Evolutionary conservation across 2,888 invertebrate species (phyloP).

Genomic region (Drosophila yooni): DNA sequence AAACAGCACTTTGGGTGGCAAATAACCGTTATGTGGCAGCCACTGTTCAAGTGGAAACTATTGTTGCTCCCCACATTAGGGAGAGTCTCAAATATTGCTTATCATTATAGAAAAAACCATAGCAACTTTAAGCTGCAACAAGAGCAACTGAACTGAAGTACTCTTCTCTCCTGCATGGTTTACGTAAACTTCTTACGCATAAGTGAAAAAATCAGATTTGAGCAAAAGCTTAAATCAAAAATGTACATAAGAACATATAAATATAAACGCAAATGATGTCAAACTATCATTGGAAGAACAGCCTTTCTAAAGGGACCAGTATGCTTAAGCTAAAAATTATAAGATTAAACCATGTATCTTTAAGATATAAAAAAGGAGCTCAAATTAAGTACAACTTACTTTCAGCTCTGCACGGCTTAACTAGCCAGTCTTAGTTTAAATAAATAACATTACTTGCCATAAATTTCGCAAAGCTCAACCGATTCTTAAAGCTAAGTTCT

Average conservation of each 20-base stretch:
- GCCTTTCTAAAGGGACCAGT: no score
- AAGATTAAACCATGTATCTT: background rate
- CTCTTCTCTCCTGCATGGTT: background rate
- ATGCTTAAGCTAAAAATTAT: fast-evolving
- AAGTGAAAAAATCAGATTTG: background rate
- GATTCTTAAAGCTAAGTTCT: background rate
- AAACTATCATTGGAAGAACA: background rate
- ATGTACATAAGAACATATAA: background rate
- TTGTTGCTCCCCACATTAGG: background rate
- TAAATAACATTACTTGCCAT: background rate
- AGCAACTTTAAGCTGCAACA: background rate
- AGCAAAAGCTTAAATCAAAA: background rate
- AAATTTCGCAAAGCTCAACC: background rate
- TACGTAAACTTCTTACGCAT: background rate
- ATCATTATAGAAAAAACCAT: constrained; percentile 10
- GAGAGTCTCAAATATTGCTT: constrained; percentile 8
- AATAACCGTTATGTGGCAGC: constrained; percentile 55
- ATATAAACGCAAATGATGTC: background rate
- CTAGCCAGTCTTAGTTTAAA: background rate
- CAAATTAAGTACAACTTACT: background rate
- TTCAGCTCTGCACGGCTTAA: background rate
- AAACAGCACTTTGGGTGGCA: constrained; percentile 56
- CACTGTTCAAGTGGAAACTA: constrained; percentile 22
- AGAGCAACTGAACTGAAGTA: background rate
- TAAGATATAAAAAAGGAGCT: background rate